Conservation (phyloP, 2,113 vertebrate species). For the Platysternon megacephalum region DNA sequence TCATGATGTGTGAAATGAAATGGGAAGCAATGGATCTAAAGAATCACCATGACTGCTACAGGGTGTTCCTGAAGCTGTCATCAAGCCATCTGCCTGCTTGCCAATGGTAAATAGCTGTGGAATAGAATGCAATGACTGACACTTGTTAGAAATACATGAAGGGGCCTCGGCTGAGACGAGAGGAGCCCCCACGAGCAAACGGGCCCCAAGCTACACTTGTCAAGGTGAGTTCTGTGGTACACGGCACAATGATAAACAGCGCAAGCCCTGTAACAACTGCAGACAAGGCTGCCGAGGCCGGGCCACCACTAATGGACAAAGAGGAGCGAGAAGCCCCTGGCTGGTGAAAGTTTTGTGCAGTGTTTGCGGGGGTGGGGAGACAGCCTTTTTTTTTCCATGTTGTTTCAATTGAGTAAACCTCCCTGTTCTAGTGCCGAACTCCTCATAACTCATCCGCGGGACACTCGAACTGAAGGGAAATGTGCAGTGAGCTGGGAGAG, state of each 20-base stretch:
- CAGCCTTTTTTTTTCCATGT: not conserved
- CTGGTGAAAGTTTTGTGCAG: not conserved
- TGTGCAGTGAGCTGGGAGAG: not conserved
- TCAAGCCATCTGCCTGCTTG: conserved; percentile 63
- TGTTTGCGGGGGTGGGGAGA: rapidly evolving
- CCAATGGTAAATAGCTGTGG: conserved; percentile 22
- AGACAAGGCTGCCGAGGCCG: not conserved
- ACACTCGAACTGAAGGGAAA: conserved; percentile 6
- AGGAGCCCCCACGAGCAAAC: not conserved
- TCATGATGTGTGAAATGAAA: conserved; percentile 76
- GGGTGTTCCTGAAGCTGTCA: conserved; percentile 77
- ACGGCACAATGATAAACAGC: not conserved
- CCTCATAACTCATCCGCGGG: conserved; percentile 51
- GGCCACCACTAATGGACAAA: not conserved
- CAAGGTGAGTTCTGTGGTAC: not conserved
- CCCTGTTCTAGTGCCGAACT: conserved; percentile 9
- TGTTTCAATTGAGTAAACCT: not conserved
- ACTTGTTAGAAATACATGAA: rapidly evolving
- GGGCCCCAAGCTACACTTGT: no score
- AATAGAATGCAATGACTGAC: not conserved
- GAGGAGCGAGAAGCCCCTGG: not conserved
- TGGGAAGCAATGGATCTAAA: conserved; percentile 67
- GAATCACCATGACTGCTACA: conserved; percentile 67
- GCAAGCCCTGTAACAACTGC: not conserved
- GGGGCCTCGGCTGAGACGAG: not conserved